These are phyloP conservation scores for Rhagoletis zephyria DNA, from an alignment of 1,140 invertebrate genomes.

Conservation along the genomic window DNA sequence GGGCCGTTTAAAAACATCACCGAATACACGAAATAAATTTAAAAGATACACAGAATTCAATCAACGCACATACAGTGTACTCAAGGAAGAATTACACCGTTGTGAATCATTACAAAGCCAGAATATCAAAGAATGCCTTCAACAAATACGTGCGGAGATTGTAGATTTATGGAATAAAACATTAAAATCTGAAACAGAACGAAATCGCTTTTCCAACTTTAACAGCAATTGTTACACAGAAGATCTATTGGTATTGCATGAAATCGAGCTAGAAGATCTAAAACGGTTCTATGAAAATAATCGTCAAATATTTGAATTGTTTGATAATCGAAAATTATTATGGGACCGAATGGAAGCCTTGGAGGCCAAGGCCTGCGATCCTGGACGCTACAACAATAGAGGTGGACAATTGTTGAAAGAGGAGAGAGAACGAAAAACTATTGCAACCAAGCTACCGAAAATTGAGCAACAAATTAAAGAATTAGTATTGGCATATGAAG, in stretches of 20 bases:
- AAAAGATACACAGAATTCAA: constrained; percentile 75
- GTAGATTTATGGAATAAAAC: constrained; percentile 82
- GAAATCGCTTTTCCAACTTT: constrained; percentile 78
- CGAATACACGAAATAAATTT: constrained; percentile 75
- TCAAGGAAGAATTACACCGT: constrained; percentile 77
- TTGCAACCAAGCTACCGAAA: constrained; percentile 80
- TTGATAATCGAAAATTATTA: constrained; percentile 77
- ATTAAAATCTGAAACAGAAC: constrained; percentile 77
- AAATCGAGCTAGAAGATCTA: constrained; percentile 81
- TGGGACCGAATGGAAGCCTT: constrained; percentile 82
- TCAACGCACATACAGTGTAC: constrained; percentile 74
- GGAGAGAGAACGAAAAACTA: constrained; percentile 85
- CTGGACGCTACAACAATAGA: constrained; percentile 86
- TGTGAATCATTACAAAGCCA: constrained; percentile 79
- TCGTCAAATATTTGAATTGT: constrained; percentile 79
- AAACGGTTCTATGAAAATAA: constrained; percentile 80
- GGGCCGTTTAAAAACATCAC: constrained; percentile 76
- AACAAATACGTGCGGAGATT: constrained; percentile 80
- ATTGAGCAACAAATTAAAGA: constrained; percentile 78
- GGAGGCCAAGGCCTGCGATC: constrained; percentile 81
- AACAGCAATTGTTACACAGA: constrained; percentile 81
- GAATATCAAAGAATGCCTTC: constrained; percentile 81
- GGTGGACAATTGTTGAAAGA: constrained; percentile 87
- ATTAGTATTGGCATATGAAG: constrained; percentile 75
- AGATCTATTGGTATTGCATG: constrained; percentile 82